Evolutionary conservation across 1,140 invertebrate genomes (phyloP).

Genomic region (Pseudomyrmex pallidus): DNA sequence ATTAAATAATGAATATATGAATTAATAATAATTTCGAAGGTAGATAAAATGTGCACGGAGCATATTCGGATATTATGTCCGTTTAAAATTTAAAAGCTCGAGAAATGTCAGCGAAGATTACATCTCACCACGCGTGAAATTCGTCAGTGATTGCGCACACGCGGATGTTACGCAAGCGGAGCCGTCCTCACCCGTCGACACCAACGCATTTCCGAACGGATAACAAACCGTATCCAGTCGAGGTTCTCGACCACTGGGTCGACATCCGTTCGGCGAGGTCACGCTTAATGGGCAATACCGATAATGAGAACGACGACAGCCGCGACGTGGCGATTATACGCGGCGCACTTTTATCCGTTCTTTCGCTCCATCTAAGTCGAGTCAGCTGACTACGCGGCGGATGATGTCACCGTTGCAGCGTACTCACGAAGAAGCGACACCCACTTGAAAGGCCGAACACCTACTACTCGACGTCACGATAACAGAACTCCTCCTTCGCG

Average conservation of each 20-base stretch:
- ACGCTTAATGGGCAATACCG: conserved; percentile 57
- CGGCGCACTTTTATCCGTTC: conserved; percentile 77
- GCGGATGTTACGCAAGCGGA: conserved; percentile 29
- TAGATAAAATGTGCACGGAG: too few relatives aligned
- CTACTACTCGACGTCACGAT: conserved; percentile 75
- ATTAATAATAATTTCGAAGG: background rate
- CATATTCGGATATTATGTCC: background rate
- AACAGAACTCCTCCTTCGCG: conserved; percentile 64
- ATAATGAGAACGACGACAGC: conserved; percentile 58
- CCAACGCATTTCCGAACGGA: conserved; percentile 57
- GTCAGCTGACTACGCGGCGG: conserved; percentile 81
- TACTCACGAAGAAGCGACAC: conserved; percentile 73
- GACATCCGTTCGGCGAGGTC: conserved; percentile 70
- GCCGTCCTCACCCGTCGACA: background rate
- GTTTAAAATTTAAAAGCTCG: background rate
- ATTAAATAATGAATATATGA: background rate
- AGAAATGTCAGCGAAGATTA: background rate
- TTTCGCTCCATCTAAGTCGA: conserved; percentile 86
- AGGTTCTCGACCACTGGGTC: conserved; percentile 43
- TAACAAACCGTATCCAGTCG: conserved; percentile 1
- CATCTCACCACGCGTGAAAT: background rate
- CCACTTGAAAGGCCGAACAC: conserved; percentile 75
- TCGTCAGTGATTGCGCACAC: background rate
- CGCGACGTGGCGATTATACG: conserved; percentile 33
- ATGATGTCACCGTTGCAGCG: conserved; percentile 83